Evolutionary conservation across 2,888 invertebrate species (phyloP), one percentile per base, ranked within the genome.

Genomic region (Anoplius nigerrimus): DNA sequence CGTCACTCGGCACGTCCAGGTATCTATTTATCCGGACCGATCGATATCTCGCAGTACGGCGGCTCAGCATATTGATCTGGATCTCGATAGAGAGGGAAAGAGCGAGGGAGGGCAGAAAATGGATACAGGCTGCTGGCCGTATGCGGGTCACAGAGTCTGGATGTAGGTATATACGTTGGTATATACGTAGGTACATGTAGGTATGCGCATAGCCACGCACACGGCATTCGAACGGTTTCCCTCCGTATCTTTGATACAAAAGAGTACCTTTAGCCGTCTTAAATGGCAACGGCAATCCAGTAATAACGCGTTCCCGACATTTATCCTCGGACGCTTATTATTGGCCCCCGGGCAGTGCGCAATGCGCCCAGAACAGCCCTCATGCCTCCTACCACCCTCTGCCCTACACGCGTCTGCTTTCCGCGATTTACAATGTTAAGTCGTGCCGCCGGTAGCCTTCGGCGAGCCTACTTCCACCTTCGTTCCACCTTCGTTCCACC

Each of bases 321-420:
- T 79, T 74, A 75, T 69, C 59, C 34, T 62, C 66, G 59, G 53
- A 66, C 75, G 76, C 68, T 80, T 73, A 79, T 82, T 75, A 79
- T 66, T 51, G 60, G 68, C 64, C 65, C n/a, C 53, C 34, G 65
- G 48, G 56, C 60, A 66, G 16, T 43, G 42, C 22, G 64, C 67
- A 42, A 52, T 34, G 53, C 42, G 42, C 46, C 56, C n/a, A n/a
- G n/a, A n/a, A n/a, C n/a, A n/a, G n/a, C n/a, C n/a, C n/a, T n/a
- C n/a, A n/a, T n/a, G n/a, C n/a, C n/a, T n/a, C n/a, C n/a, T n/a
- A n/a, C n/a, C n/a, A n/a, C n/a, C n/a, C n/a, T n/a, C 48, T 53
- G 48, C 64, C 48, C 63, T 60, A 16, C 57, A 64, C 54, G 63
- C 62, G 69, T 56, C 54, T 60, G 43, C 57, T 61, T 65, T 69